Percentiles rank a stretch among this genome's conserved stretches.
Conservation (phyloP, 2,113 vertebrate species). For the Leucosticte australis region DNA sequence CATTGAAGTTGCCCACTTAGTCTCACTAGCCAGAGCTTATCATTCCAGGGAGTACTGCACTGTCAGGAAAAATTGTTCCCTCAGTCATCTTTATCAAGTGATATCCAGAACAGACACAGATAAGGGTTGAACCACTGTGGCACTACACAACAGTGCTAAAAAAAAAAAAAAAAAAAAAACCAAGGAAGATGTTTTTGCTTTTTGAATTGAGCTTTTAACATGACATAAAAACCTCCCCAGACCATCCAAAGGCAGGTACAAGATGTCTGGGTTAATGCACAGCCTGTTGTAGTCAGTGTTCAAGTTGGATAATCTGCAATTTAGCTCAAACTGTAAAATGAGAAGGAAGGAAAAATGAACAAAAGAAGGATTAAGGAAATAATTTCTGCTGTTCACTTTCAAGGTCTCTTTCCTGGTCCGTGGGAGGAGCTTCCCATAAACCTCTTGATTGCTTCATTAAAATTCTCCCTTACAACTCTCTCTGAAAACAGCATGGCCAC, state of each 20-base stretch:
- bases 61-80: background rate
- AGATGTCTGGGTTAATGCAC: background rate
- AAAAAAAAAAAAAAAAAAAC: background rate
- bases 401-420: fast-evolving
- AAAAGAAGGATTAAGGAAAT: background rate
- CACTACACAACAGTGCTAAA: background rate
- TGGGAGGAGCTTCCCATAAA: background rate
- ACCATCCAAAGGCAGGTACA: background rate
- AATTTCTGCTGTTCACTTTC: background rate
- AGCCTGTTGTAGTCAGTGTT: background rate
- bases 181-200: background rate
- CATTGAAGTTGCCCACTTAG: background rate
- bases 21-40: background rate
- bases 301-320: background rate
- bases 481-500: background rate
- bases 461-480: background rate
- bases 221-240: background rate
- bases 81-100: background rate
- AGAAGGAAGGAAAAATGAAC: background rate
- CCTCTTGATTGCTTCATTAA: background rate
- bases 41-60: background rate
- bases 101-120: background rate
- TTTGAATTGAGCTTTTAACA: background rate
- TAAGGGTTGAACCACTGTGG: background rate
- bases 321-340: background rate